Conservation (phyloP, 2,113 vertebrate species). For the Oncorhynchus mykiss region DNA sequence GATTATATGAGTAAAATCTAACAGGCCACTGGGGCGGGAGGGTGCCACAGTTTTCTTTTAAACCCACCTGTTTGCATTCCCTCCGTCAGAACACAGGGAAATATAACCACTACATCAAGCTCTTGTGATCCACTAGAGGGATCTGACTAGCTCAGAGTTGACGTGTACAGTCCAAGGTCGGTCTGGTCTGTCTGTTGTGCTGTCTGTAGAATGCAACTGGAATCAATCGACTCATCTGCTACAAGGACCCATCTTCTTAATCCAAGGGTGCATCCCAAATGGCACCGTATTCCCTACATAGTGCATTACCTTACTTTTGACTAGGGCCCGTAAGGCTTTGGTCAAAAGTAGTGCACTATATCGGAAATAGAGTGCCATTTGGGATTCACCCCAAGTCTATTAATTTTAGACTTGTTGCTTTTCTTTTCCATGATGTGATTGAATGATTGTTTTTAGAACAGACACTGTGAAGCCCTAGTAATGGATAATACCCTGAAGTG, state of each 20-base stretch:
- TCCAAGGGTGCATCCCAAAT: background rate
- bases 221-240: slow-evolving; percentile 13
- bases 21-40: background rate
- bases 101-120: slow-evolving; percentile 24
- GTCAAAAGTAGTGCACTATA: too few relatives aligned
- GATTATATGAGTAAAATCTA: background rate
- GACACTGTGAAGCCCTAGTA: slow-evolving; percentile 47
- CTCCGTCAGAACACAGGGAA: background rate
- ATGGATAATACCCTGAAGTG: background rate
- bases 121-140: background rate
- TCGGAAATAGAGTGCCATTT: too few relatives aligned
- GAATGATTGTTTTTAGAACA: background rate
- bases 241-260: background rate
- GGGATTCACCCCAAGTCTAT: background rate
- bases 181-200: background rate
- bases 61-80: background rate
- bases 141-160: background rate
- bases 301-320: too few relatives aligned
- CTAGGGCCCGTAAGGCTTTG: too few relatives aligned
- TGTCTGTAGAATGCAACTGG: slow-evolving; percentile 3
- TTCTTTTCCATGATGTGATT: background rate
- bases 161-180: background rate
- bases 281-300: too few relatives aligned
- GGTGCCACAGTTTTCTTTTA: background rate
- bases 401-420: background rate